Evolutionary conservation across 2,888 invertebrate genomes (phyloP).

Genomic region (Diarsia rubi): DNA sequence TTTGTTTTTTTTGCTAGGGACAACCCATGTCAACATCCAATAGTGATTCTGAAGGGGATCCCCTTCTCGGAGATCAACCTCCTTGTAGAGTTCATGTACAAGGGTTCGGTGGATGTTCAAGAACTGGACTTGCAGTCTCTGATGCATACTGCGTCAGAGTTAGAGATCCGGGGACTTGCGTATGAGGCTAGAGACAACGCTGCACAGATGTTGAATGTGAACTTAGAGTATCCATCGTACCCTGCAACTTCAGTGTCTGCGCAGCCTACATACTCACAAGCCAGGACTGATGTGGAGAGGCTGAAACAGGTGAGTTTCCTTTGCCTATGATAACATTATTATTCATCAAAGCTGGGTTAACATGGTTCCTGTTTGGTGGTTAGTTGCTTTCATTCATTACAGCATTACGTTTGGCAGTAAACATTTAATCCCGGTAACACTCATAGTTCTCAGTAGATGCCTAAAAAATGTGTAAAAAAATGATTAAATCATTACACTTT

Average conservation of each 20-base stretch:
- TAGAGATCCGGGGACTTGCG: conserved; percentile 92
- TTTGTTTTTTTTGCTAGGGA: conserved; percentile 84
- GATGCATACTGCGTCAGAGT: conserved; percentile 92
- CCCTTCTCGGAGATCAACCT: conserved; percentile 92
- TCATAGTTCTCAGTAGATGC: neutral
- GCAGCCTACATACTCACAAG: conserved; percentile 75
- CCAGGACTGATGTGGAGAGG: conserved; percentile 87
- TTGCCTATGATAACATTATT: conserved; percentile 6
- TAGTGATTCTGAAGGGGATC: conserved; percentile 93
- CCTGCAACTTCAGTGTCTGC: conserved; percentile 78
- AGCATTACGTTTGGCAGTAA: conserved; percentile 21
- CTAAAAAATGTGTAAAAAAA: conserved; percentile 33
- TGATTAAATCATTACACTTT: conserved; percentile 23
- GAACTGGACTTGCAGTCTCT: conserved; percentile 92
- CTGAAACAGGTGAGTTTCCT: conserved; percentile 84
- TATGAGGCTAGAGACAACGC: conserved; percentile 91
- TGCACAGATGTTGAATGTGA: conserved; percentile 89
- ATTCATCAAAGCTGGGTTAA: conserved; percentile 29
- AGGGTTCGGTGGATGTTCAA: conserved; percentile 93
- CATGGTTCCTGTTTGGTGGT: conserved; percentile 17
- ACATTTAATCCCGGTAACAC: conserved; percentile 35
- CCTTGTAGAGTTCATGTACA: conserved; percentile 93
- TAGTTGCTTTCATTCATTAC: conserved; percentile 8
- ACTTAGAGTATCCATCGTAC: conserved; percentile 88
- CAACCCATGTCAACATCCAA: conserved; percentile 94